Conservation (phyloP, 2,888 invertebrate species). For the Cantharis rufa region DNA sequence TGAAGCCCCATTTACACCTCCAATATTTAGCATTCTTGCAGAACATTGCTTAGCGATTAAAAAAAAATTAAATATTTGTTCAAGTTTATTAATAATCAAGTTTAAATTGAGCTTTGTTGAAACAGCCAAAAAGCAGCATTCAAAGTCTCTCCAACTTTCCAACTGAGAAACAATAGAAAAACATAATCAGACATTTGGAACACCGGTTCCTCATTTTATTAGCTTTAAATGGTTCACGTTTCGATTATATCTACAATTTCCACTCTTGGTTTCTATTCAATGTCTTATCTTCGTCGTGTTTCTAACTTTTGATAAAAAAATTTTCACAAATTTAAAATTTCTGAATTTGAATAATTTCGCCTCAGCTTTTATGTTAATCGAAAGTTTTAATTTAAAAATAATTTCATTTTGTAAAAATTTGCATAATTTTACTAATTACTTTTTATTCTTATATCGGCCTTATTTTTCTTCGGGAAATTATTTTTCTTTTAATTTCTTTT, state of each 20-base stretch:
- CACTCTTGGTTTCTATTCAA: constrained; percentile 3
- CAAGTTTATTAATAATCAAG: constrained; percentile 16
- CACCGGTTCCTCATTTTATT: constrained; percentile 17
- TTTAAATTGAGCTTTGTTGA: constrained; percentile 6
- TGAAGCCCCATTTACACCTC: neutral
- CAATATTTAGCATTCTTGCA: neutral
- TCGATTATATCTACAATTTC: constrained; percentile 8
- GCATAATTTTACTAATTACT: neutral
- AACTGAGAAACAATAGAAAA: constrained; percentile 10
- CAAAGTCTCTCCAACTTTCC: constrained; percentile 4
- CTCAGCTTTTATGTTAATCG: neutral
- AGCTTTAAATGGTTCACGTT: constrained; percentile 12
- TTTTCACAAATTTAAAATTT: neutral
- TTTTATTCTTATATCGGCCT: neutral
- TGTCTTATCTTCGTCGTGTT: constrained; percentile 6
- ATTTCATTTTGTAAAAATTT: neutral
- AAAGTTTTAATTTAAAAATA: neutral
- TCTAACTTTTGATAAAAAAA: neutral
- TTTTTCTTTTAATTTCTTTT: neutral
- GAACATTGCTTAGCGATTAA: neutral
- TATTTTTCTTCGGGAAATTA: neutral
- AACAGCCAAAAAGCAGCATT: constrained; percentile 1
- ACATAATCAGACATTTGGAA: constrained; percentile 17
- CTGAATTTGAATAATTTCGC: neutral
- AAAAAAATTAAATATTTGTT: neutral